phyloP scores from a whole-genome alignment of 2,113 vertebrate species.

The Hippoglossus stenolepis region DNA sequence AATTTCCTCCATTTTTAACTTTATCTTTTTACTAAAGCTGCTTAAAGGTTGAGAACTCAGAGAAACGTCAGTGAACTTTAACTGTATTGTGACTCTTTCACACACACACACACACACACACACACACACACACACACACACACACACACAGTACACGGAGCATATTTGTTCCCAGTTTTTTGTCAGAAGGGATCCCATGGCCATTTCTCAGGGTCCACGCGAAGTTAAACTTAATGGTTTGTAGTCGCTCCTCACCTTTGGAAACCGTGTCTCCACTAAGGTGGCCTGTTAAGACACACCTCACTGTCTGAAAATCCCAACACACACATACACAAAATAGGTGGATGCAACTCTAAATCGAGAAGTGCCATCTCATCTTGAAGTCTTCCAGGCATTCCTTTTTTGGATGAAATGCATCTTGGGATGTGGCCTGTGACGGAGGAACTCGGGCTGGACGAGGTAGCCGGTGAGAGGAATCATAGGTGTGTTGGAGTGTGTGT shows the following conservation, averaged over 20 bases:
- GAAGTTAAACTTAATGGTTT: conserved; percentile 52
- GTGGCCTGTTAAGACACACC: conserved; percentile 24
- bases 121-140: conserved; percentile 16
- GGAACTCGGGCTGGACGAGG: conserved; percentile 31
- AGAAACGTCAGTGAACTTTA: conserved; percentile 40
- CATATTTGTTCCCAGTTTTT: conserved; percentile 65
- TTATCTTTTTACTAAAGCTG: conserved; percentile 54
- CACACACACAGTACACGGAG: conserved; percentile 20
- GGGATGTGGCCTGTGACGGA: conserved; percentile 47
- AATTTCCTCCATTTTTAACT: conserved; percentile 6
- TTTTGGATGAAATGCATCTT: conserved; percentile 62
- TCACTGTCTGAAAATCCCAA: not conserved
- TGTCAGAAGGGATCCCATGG: conserved; percentile 58
- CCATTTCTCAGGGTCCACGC: conserved; percentile 81
- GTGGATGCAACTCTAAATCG: conserved; percentile 57
- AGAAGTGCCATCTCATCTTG: conserved; percentile 68
- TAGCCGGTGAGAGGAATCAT: conserved; percentile 26
- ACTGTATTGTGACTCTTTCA: conserved; percentile 45
- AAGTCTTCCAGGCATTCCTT: conserved; percentile 79
- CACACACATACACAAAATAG: conserved; percentile 22
- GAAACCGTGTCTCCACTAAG: conserved; percentile 50
- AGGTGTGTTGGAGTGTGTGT: conserved; percentile 45
- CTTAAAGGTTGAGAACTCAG: conserved; percentile 45
- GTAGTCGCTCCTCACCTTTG: conserved; percentile 44
- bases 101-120: conserved; percentile 1